A percentile compares a stretch with the other conserved stretches of the same genome.
phyloP scores from a whole-genome alignment of 2,888 invertebrate genomes.

The Mantis religiosa region DNA sequence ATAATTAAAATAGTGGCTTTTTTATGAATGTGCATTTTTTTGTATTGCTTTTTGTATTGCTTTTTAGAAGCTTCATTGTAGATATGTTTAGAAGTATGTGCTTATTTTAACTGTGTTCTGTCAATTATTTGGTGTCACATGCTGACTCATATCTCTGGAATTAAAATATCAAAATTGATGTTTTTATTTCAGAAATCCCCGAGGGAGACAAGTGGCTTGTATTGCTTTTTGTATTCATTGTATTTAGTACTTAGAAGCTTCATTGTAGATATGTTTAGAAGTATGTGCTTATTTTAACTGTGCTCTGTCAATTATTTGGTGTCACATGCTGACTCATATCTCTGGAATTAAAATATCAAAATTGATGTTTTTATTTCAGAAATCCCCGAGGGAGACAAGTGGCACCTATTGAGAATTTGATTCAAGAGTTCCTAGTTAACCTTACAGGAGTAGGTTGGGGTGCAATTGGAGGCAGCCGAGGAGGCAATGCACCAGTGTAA shows the following conservation, averaged over 20 bases:
- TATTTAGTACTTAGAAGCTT: too few relatives aligned
- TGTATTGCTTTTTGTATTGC: too few relatives aligned
- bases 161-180: background rate
- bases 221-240: too few relatives aligned
- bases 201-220: constrained; percentile 33
- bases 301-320: background rate
- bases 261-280: background rate
- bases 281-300: background rate
- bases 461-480: constrained; percentile 40
- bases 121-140: background rate
- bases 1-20: too few relatives aligned
- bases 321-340: background rate
- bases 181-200: constrained; percentile 22
- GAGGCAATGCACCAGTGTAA: constrained; percentile 43
- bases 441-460: constrained; percentile 46
- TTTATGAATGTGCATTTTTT: too few relatives aligned
- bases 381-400: constrained; percentile 33
- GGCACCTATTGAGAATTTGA: constrained; percentile 49
- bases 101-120: background rate
- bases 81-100: background rate
- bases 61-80: too few relatives aligned
- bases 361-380: constrained; percentile 16
- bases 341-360: background rate
- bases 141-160: background rate
- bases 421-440: constrained; percentile 56